Conservation (phyloP, 2,113 vertebrate species). For the Pristiophorus japonicus region DNA sequence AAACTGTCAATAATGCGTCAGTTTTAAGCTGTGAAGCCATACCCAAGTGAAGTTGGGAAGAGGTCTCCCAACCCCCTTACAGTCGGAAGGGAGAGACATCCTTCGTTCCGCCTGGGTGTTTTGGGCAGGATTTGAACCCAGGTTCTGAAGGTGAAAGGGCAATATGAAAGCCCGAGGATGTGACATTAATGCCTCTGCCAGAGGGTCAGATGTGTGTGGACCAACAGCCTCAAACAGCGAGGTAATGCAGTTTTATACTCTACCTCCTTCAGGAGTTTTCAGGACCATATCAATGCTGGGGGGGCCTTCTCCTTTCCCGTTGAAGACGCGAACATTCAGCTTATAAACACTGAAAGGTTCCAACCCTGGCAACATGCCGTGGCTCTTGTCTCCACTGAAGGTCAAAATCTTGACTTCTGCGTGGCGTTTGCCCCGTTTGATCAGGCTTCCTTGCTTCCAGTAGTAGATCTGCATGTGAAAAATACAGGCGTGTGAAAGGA, state of each 20-base stretch:
- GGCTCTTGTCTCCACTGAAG: constrained; percentile 76
- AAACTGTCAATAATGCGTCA: neutral
- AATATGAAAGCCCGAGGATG: neutral
- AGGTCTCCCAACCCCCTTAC: neutral
- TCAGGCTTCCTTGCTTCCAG: constrained; percentile 69
- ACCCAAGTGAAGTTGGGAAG: neutral
- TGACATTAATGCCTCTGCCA: neutral
- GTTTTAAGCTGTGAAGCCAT: neutral
- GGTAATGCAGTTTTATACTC: constrained; percentile 39
- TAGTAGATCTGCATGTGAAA: constrained; percentile 73
- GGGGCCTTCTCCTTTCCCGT: constrained; percentile 86
- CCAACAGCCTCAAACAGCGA: neutral
- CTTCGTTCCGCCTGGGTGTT: neutral
- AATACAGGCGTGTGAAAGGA: constrained; percentile 27
- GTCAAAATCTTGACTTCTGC: constrained; percentile 74
- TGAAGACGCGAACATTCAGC: constrained; percentile 76
- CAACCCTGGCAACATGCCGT: constrained; percentile 76
- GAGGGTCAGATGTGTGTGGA: neutral
- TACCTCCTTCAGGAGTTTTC: constrained; percentile 89
- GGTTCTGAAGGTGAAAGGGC: neutral
- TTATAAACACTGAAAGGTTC: constrained; percentile 79
- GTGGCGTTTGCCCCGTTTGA: constrained; percentile 70
- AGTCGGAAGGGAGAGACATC: neutral
- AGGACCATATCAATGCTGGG: constrained; percentile 65
- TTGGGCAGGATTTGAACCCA: neutral